Evolutionary conservation across 2,888 invertebrate species (phyloP).

Genomic region (Eupeodes luniger): DNA sequence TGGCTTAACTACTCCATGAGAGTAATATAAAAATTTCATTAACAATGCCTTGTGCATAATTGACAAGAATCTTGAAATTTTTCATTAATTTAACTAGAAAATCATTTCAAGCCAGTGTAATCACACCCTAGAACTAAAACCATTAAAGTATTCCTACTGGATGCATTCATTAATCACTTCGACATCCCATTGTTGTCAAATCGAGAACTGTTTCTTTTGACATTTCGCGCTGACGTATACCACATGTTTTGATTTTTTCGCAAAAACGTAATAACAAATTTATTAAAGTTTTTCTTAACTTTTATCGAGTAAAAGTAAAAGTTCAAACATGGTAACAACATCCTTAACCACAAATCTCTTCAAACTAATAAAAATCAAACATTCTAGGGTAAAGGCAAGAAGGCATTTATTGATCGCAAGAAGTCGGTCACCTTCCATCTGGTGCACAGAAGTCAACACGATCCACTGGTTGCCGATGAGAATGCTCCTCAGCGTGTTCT

Average conservation of each 20-base stretch:
- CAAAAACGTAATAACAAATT: conserved; percentile 39
- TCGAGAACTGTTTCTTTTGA: conserved; percentile 28
- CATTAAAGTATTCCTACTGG: neutral
- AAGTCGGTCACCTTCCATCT: conserved; percentile 95
- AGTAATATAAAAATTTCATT: too few relatives aligned
- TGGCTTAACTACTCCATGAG: too few relatives aligned
- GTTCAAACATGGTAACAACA: conserved; percentile 57
- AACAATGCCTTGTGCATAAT: too few relatives aligned
- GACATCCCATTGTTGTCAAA: neutral
- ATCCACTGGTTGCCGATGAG: conserved; percentile 95
- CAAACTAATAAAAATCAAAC: neutral
- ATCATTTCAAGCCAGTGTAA: too few relatives aligned
- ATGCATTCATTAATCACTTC: neutral
- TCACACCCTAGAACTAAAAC: too few relatives aligned
- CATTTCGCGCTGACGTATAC: conserved; percentile 44
- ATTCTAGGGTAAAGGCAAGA: conserved; percentile 82
- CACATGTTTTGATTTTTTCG: conserved; percentile 54
- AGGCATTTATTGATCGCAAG: conserved; percentile 94
- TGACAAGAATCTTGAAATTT: too few relatives aligned
- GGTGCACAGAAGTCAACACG: conserved; percentile 96
- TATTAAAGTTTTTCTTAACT: neutral
- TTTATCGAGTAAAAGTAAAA: conserved; percentile 1
- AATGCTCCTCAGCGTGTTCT: conserved; percentile 95
- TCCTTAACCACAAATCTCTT: neutral
- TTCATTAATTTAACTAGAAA: too few relatives aligned